These are phyloP conservation scores for Paedocypris micromegethes DNA, from an alignment of 2,797 vertebrate species.

Conservation along the genomic window DNA sequence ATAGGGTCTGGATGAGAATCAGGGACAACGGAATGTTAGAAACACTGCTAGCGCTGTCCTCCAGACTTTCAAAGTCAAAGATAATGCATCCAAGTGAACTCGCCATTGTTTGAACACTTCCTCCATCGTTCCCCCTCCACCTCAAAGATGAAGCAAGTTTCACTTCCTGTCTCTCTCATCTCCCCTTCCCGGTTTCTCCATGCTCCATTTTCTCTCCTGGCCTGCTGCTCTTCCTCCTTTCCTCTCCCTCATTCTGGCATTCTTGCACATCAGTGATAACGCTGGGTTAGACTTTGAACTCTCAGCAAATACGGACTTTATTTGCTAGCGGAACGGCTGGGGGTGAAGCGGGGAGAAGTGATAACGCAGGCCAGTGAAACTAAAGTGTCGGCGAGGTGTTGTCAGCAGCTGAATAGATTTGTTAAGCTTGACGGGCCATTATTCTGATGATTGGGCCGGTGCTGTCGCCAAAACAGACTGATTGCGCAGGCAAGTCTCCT, in stretches of 20 bases:
- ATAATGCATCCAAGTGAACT: constrained; percentile 30
- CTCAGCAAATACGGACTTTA: constrained; percentile 70
- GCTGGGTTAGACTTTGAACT: constrained; percentile 68
- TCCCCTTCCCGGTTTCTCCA: constrained; percentile 47
- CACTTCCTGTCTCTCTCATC: constrained; percentile 65
- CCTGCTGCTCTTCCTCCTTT: constrained; percentile 42
- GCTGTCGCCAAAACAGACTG: constrained; percentile 25
- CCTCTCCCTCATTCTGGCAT: constrained; percentile 61
- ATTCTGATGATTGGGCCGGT: constrained; percentile 42
- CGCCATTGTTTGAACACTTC: constrained; percentile 70
- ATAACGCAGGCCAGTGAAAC: constrained; percentile 26
- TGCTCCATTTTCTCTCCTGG: constrained; percentile 48
- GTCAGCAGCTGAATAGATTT: constrained; percentile 36
- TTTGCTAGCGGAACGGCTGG: constrained; percentile 55
- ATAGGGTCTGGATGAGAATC: background rate
- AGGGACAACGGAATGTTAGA: background rate
- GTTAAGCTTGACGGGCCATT: constrained; percentile 36
- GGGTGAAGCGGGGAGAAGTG: constrained; percentile 44
- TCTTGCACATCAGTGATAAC: constrained; percentile 66
- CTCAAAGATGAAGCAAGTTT: constrained; percentile 62
- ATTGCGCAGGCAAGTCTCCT: too few species aligned
- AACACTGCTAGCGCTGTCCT: background rate
- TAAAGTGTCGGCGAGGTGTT: constrained; percentile 36
- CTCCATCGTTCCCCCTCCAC: constrained; percentile 71
- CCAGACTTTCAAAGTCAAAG: background rate